Evolutionary conservation across 2,113 vertebrate genomes (phyloP), one percentile per base, ranked within the genome.

Genomic region (Pyxicephalus adspersus): DNA sequence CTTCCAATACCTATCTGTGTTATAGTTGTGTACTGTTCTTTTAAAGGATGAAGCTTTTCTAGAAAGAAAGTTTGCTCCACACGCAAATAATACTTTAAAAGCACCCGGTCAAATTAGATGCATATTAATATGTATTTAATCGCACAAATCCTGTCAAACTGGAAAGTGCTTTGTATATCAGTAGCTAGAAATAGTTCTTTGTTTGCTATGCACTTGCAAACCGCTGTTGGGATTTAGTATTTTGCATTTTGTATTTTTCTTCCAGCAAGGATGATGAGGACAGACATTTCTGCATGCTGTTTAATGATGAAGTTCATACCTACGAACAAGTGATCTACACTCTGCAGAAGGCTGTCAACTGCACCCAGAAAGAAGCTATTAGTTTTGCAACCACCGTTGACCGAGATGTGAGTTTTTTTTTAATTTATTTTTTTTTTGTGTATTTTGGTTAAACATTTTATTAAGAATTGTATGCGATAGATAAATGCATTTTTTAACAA

Each of bases 321-420:
- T 99, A 99, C 25, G 98, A 99, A 23, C 97, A 99, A 89, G 98
- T 99, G 72, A 99, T 99, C 89, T 99, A 97, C 88, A 98, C 97
- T 0, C 93, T 99, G 84, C 97, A 98, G 88, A 99, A 99, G 88
- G 98, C 98, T 15, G 96, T 99, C 52, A 98, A 90, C 92, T 99
- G 98, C 88, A 96, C 95, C 1, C 98, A 98, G 85, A 99, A 98
- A 64, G 97, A 99, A 85, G 98, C 98, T 0, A 94, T 97, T 87
- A 95, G 95, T 86, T 99, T 99, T 83, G 97, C 97, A 84, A 99
- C 98, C 66, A 98, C 95, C 9, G 97, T 99, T 54, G 98, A 99
- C 88, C 85, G 98, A 93, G 97, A 99, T 76, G 97, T 99, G 87
- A 96, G 96, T 95, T 83, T 83, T 83, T 25, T 65, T 67, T 15